Percentiles rank a stretch among this genome's conserved stretches.
These are phyloP conservation scores for Mimachlamys varia DNA, from an alignment of 2,888 invertebrate species.

Conservation along the genomic window DNA sequence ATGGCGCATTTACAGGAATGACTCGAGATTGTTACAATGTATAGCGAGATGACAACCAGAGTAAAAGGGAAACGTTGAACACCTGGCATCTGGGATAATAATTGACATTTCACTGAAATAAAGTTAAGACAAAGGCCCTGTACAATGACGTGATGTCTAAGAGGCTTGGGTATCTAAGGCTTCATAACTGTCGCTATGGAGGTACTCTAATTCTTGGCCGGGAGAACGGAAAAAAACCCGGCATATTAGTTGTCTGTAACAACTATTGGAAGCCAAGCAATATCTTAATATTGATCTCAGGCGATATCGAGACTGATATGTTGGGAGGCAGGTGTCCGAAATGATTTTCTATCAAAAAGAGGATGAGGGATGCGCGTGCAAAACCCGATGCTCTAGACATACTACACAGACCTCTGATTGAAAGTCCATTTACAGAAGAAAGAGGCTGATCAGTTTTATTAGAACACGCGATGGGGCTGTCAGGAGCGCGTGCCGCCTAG, in stretches of 20 bases:
- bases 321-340: constrained; percentile 31
- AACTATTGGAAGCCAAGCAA: constrained; percentile 35
- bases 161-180: constrained; percentile 10
- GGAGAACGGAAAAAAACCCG: neutral
- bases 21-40: neutral
- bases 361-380: constrained; percentile 13
- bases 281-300: constrained; percentile 18
- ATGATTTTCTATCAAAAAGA: constrained; percentile 3
- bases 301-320: constrained; percentile 8
- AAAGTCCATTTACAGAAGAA: constrained; percentile 31
- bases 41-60: neutral
- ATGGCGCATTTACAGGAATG: no score
- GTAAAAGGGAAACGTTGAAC: neutral
- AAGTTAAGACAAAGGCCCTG: neutral
- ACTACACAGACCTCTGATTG: neutral
- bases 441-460: constrained; percentile 18
- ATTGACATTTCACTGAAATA: neutral
- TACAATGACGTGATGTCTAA: constrained; percentile 15
- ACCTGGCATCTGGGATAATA: neutral
- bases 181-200: constrained; percentile 29
- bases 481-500: constrained; percentile 12
- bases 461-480: neutral
- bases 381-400: neutral
- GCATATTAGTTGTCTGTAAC: constrained; percentile 23
- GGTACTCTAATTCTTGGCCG: neutral